Evolutionary conservation across 2,113 vertebrate genomes (phyloP).

Genomic region (Erythrocercus mccallii): DNA sequence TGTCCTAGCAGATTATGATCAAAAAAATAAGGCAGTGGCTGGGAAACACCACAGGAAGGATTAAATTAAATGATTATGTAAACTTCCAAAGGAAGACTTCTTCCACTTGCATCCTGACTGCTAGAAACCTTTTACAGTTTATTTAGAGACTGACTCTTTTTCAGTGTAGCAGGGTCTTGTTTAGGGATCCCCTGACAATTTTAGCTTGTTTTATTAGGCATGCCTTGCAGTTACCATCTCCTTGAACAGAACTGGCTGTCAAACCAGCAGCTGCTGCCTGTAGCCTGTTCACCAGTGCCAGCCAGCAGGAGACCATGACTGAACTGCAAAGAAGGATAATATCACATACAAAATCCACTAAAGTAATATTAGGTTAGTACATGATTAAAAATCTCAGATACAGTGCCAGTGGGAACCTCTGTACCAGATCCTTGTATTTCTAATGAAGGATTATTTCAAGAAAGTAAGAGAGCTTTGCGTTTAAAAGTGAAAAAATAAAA

Average conservation of each 20-base stretch:
- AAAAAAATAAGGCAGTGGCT: constrained; percentile 30
- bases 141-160: constrained; percentile 4
- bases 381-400: background rate
- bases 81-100: constrained; percentile 50
- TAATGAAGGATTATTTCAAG: background rate
- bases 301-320: background rate
- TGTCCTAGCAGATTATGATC: constrained; percentile 68
- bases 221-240: background rate
- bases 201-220: constrained; percentile 14
- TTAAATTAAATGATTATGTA: constrained; percentile 64
- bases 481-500: background rate
- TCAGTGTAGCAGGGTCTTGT: constrained; percentile 3
- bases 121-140: constrained; percentile 20
- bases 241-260: background rate
- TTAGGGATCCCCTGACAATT: constrained; percentile 3
- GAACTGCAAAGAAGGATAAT: background rate
- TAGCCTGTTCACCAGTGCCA: background rate
- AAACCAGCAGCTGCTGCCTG: constrained; percentile 6
- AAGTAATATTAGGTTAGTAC: background rate
- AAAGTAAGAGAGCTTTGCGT: background rate
- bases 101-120: constrained; percentile 6
- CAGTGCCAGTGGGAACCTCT: background rate
- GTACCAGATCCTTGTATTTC: background rate
- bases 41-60: constrained; percentile 48
- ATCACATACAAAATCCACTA: background rate